Evolutionary conservation across 2,113 vertebrate species (phyloP).

Genomic region (Burhinus bistriatus): DNA sequence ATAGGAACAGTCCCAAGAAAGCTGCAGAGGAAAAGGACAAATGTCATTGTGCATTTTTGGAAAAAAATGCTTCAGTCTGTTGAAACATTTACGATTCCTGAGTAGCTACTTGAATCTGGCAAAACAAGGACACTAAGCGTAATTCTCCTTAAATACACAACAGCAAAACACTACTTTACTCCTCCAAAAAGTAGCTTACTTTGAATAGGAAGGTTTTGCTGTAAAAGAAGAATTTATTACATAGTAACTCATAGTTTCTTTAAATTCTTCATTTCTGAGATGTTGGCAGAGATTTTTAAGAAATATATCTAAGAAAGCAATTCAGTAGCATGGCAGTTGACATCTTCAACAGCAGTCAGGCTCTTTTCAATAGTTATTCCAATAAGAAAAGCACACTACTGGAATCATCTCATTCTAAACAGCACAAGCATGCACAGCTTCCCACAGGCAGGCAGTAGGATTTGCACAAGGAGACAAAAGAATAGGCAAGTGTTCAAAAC

Average conservation of each 20-base stretch:
- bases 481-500: slow-evolving; percentile 5
- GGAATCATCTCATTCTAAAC: not conserved
- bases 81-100: not conserved
- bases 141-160: not conserved
- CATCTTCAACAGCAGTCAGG: not conserved
- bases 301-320: not conserved
- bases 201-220: not conserved
- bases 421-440: not conserved
- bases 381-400: not conserved
- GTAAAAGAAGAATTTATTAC: not conserved
- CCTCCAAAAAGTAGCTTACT: not conserved
- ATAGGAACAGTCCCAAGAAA: not conserved
- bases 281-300: not conserved
- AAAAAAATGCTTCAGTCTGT: not conserved
- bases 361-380: not conserved
- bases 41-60: not conserved
- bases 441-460: not conserved
- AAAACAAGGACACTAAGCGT: not conserved
- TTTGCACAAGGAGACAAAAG: not conserved
- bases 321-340: not conserved
- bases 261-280: not conserved
- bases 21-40: not conserved
- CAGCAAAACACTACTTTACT: not conserved
- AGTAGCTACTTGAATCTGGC: not conserved
- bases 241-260: not conserved